A percentile compares a stretch with the other conserved stretches of the same genome.
phyloP scores from a whole-genome alignment of 2,888 invertebrate species.

The Apamea anceps region DNA sequence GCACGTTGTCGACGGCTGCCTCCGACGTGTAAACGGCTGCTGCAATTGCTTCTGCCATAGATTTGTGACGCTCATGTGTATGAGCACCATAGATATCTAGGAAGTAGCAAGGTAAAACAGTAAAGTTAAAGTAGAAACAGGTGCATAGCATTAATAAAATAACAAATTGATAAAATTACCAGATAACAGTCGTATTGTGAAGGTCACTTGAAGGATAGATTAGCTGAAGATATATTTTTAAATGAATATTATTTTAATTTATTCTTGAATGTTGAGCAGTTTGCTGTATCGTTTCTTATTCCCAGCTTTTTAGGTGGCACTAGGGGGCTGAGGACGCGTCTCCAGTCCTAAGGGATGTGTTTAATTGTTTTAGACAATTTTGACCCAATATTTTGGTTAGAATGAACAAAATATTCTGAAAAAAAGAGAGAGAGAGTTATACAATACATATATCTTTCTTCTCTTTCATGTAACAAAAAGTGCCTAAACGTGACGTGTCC shows the following conservation, averaged over 20 bases:
- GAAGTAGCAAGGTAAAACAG: not conserved
- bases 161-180: slow-evolving; percentile 24
- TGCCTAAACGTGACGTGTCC: no score
- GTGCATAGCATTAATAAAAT: not conserved
- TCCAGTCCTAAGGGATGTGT: not conserved
- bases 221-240: slow-evolving; percentile 11
- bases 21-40: no score
- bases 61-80: no score
- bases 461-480: no score
- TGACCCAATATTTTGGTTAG: not conserved
- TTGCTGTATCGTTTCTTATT: not conserved
- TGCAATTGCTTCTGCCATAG: no score
- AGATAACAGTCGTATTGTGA: slow-evolving; percentile 22
- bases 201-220: slow-evolving; percentile 13
- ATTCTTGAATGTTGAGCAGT: not conserved
- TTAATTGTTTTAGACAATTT: not conserved
- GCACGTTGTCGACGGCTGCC: no score
- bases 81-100: not conserved
- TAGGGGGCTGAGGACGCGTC: no score
- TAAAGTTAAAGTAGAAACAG: slow-evolving; percentile 4
- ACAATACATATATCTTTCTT: no score
- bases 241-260: not conserved
- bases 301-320: not conserved
- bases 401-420: not conserved
- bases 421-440: not conserved